Evolutionary conservation across 2,888 invertebrate species (phyloP).

Genomic region (Polymixis lichenea): DNA sequence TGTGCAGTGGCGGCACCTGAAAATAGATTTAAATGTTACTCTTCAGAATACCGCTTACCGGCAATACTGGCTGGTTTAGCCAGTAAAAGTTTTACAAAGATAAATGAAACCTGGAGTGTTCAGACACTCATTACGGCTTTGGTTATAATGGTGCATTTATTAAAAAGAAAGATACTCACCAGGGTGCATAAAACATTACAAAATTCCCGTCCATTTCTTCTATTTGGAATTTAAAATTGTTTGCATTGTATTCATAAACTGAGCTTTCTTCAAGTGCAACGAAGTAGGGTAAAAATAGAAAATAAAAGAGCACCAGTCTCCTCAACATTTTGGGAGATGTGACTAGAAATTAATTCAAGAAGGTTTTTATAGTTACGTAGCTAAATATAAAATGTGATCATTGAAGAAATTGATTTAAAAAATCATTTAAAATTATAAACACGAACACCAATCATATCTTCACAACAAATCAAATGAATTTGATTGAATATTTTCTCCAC

Average conservation of each 20-base stretch:
- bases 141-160: not conserved
- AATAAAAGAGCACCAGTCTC: constrained; percentile 68
- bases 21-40: constrained; percentile 46
- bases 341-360: constrained; percentile 3
- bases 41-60: not conserved
- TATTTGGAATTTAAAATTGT: constrained; percentile 91
- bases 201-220: constrained; percentile 93
- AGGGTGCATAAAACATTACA: constrained; percentile 95
- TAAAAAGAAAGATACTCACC: constrained; percentile 89
- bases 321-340: constrained; percentile 68
- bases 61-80: constrained; percentile 1
- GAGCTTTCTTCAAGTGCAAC: constrained; percentile 92
- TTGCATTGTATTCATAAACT: constrained; percentile 90
- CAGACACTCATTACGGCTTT: not conserved
- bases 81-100: constrained; percentile 3
- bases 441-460: constrained; percentile 51
- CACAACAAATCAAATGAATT: constrained; percentile 52
- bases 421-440: constrained; percentile 3
- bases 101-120: not conserved
- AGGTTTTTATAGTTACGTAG: not conserved
- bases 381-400: constrained; percentile 22
- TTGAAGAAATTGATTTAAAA: constrained; percentile 37
- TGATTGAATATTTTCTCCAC: constrained; percentile 3
- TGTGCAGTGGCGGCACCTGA: constrained; percentile 96
- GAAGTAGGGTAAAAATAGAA: constrained; percentile 90